Evolutionary conservation across 1,140 invertebrate species (phyloP), one percentile per base, ranked within the genome.

Genomic region (Lordiphosa mommai): DNA sequence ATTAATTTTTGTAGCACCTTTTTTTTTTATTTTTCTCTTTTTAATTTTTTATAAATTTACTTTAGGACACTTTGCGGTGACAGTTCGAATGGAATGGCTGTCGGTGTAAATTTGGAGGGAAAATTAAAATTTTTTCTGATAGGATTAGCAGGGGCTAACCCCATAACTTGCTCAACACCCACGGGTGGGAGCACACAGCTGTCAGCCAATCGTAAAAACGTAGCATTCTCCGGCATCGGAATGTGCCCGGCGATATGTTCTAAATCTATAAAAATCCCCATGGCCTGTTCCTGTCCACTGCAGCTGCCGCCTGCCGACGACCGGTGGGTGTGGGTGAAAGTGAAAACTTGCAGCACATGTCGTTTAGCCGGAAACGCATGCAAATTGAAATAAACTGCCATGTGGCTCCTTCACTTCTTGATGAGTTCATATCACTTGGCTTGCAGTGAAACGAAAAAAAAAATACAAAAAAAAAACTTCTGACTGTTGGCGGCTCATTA

Each of bases 221-320:
- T 51, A 44, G 38, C 64, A 41, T 38, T 33, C 64, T 27, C 33
- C 40, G 40, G 46, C 29, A 4, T 32, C 17, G 58, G 68, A 72
- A 68, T 72, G 30, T 27, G 23, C 23, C 41, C 30, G 29, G 43
- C 29, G 41, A 47, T 40, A 33, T 63, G 57, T 49, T 77, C 63
- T 53, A 68, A 68, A 57, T 73, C 53, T 79, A 71, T 48, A 66
- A 71, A 74, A 71, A 47, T 63, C 55, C 49, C 55, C 40, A 68
- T 68, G 44, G 47, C 33, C 64, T 23, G 20, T 27, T 23, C 20
- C 40, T 68, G 50, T 32, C 38, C 64, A 67, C 8, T 57, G 53
- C 63, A 68, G 73, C 72, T 67, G 17, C 52, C 17, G 38, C 20
- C 20, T 27, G 13, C 27, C 5, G 6, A 13, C 8, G 40, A 13